Base-by-base conservation (phyloP, 2,888 invertebrate genomes). In the Sericinus montela region DNA sequence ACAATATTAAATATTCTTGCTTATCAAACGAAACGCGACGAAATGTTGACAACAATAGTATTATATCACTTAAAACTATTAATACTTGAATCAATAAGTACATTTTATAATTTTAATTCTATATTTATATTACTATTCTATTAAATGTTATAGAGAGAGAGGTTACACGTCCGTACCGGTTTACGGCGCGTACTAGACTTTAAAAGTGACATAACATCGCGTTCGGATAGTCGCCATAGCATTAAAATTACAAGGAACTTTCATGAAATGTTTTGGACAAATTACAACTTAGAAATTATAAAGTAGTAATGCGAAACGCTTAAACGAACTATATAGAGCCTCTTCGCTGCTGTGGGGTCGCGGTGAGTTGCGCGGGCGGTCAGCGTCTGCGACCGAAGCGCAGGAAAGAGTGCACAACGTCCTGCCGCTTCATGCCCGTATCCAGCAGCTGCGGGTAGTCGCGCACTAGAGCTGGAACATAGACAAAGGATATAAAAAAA, bases 361-460 rank as follows among this genome's bases (percentile, higher is more conserved):
- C 56, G 61, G 52, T 56, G 32, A 30, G 54, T 52, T 50, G 48
- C 25, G 51, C 3, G 48, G 54, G 32, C 44, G 35, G 80, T 87
- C 93, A 93, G 90, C 94, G 94, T 74, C 94, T 92, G 75, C 94
- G 93, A 48, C 97, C 97, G 77, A 97, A 97, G 68, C 96, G 93
- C 64, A 97, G 91, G 88, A 97, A 97, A 48, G 96, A 95, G 82
- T 97, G 97, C 67, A 96, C 96, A 41, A 96, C 94, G 83, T 97
- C 96, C 71, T 96, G 96, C 54, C 96, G 91, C 80, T 96, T 96
- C 67, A 92, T 92, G 56, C 93, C 94, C 57, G 91, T 92, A 83
- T 94, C 93, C 45, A 89, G 70, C 4, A 89, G 80, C 48, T 89
- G 88, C 0, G 89, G 89, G 72, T 89, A 87, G 72, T 89, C 86